Base-by-base conservation (phyloP, 2,888 invertebrate genomes). In the Tubulanus polymorphus region DNA sequence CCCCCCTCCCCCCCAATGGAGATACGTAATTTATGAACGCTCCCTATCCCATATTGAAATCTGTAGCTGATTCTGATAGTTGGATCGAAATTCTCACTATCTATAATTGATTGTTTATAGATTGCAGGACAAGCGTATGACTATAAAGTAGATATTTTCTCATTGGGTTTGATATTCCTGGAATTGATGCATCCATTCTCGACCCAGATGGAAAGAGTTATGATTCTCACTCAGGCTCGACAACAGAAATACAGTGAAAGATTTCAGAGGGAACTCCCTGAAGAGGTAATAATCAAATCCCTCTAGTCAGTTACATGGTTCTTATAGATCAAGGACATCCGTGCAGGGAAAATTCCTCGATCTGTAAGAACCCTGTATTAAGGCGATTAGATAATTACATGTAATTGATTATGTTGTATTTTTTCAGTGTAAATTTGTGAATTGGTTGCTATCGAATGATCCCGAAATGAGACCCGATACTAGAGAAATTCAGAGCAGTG, bases 121-220 rank as follows among this genome's bases (percentile, higher is more conserved):
- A 65, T 66, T 30, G 60, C 61, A 29, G 71, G 71, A 10, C 63
- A 69, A 41, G 63, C 61, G 2, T 83, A 82, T 63, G 79, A 78
- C 29, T 72, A 75, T 49, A 94, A 94, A 80, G 94, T 95, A 53
- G 96, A 96, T 79, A 94, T 96, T 57, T 96, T 89, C 81, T 92
- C 95, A 0, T 82, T 96, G 62, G 96, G 95, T 1, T 83, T 99
- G 56, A 93, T 99, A 60, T 85, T 95, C 64, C 91, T 94, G 77
- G 99, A 99, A 81, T 77, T 99, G 55, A 82, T 96, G 41, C 87
- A 89, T 52, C 91, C 93, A 20, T 96, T 97, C 79, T 81, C 82
- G 10, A 97, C 97, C 0, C 89, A 92, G 79, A 88, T 93, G 85
- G 97, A 99, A 80, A 84, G 96, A 51, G 84, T 89, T 1, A 59